phyloP scores from a whole-genome alignment of 1,140 invertebrate genomes.

The Bombus sibiricus region DNA sequence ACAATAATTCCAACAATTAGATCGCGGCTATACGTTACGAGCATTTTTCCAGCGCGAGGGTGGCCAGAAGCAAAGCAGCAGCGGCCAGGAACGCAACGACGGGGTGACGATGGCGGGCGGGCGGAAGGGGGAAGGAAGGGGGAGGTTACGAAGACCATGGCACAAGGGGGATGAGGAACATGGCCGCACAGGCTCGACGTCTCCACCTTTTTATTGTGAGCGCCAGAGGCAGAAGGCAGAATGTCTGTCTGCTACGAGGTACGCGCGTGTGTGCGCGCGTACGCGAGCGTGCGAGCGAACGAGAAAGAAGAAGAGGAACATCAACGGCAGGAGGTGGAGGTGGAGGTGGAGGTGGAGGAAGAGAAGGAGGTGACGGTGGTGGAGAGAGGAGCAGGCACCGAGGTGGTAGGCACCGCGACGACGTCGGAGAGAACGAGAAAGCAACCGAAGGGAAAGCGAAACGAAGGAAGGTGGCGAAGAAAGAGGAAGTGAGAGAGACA shows the following conservation, averaged over 20 bases:
- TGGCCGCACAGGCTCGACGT: slow-evolving; percentile 76
- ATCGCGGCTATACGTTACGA: slow-evolving; percentile 74
- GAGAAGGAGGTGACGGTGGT: not conserved
- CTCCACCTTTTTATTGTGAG: slow-evolving; percentile 83
- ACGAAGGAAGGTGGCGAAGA: not conserved
- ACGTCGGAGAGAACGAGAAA: slow-evolving; percentile 40
- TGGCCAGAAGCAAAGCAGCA: slow-evolving; percentile 41
- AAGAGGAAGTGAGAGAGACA: not conserved
- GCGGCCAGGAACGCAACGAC: slow-evolving; percentile 28
- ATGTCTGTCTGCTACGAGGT: slow-evolving; percentile 57
- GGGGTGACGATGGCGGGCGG: not conserved
- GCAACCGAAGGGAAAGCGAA: slow-evolving; percentile 2
- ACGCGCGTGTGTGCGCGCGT: not conserved
- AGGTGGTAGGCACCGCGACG: slow-evolving; percentile 21
- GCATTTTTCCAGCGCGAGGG: slow-evolving; percentile 61
- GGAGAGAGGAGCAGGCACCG: not conserved
- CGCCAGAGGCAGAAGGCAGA: slow-evolving; percentile 75
- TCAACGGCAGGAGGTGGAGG: not conserved
- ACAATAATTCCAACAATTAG: slow-evolving; percentile 78
- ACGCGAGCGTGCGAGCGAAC: slow-evolving; percentile 7
- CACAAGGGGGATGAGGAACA: slow-evolving; percentile 76
- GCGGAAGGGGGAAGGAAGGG: not conserved
- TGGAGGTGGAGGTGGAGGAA: not conserved
- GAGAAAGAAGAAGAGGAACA: slow-evolving; percentile 19
- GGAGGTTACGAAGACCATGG: slow-evolving; percentile 59